phyloP scores from a whole-genome alignment of 2,888 invertebrate species.

The Drepana falcataria region DNA sequence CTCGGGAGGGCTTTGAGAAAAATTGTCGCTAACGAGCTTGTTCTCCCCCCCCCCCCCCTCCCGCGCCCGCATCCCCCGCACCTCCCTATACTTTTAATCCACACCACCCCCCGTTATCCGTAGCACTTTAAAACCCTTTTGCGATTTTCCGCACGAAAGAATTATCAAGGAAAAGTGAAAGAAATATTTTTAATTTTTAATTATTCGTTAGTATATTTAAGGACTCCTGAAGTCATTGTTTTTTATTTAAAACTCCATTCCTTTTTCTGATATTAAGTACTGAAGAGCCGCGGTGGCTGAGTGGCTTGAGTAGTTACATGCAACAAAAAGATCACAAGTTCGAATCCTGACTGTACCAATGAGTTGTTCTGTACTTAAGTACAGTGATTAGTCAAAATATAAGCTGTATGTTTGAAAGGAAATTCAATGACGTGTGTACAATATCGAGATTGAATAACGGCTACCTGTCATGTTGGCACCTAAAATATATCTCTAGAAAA shows the following conservation, averaged over 20 bases:
- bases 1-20: constrained; percentile 72
- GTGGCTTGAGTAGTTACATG: too few species aligned
- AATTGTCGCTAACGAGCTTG: constrained; percentile 76
- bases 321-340: too few species aligned
- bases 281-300: too few species aligned
- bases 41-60: constrained; percentile 26
- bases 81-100: constrained; percentile 59
- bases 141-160: constrained; percentile 64
- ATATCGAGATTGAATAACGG: too few species aligned
- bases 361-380: too few species aligned
- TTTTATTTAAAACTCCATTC: constrained; percentile 10
- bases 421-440: background rate
- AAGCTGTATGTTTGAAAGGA: too few species aligned
- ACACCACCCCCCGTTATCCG: constrained; percentile 50
- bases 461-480: too few species aligned
- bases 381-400: too few species aligned
- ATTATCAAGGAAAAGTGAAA: constrained; percentile 62
- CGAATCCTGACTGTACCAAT: too few species aligned
- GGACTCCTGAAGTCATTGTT: constrained; percentile 9
- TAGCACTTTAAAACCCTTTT: constrained; percentile 75
- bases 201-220: constrained; percentile 31
- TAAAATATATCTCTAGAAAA: too few species aligned
- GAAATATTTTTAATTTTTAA: constrained; percentile 48
- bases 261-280: constrained; percentile 12
- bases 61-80: constrained; percentile 20